Evolutionary conservation across 2,113 vertebrate species (phyloP).

Genomic region (Corydoras maculifer): DNA sequence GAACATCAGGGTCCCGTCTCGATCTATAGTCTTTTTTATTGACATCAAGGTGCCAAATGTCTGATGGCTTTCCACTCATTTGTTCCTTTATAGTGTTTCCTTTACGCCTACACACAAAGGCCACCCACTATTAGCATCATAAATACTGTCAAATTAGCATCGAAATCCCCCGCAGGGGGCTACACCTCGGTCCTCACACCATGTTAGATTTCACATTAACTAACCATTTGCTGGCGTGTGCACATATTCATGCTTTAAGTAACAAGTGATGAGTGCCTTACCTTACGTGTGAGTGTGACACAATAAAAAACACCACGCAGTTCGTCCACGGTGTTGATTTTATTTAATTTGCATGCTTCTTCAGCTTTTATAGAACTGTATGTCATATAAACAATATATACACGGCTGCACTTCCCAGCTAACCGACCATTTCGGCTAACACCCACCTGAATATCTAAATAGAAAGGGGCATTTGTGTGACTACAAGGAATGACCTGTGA

Average conservation of each 20-base stretch:
- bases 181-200: constrained; percentile 1
- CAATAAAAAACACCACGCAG: constrained; percentile 26
- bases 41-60: constrained; percentile 63
- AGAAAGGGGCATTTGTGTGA: too few relatives aligned
- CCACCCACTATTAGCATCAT: constrained; percentile 42
- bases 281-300: constrained; percentile 4
- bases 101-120: constrained; percentile 54
- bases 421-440: not conserved
- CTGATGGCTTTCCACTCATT: constrained; percentile 53
- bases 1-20: constrained; percentile 52
- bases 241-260: constrained; percentile 24
- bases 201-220: constrained; percentile 47
- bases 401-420: constrained; percentile 44
- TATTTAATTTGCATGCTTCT: constrained; percentile 67
- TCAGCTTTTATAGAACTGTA: constrained; percentile 53
- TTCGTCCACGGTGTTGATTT: constrained; percentile 54
- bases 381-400: constrained; percentile 63
- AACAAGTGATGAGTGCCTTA: constrained; percentile 8
- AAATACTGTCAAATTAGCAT: constrained; percentile 51
- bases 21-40: constrained; percentile 56
- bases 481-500: too few relatives aligned
- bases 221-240: constrained; percentile 37
- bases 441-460: too few relatives aligned
- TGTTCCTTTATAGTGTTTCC: constrained; percentile 49
- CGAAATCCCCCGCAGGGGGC: constrained; percentile 43